Conservation (phyloP, 1,140 invertebrate species). For the Zaprionus capensis region DNA sequence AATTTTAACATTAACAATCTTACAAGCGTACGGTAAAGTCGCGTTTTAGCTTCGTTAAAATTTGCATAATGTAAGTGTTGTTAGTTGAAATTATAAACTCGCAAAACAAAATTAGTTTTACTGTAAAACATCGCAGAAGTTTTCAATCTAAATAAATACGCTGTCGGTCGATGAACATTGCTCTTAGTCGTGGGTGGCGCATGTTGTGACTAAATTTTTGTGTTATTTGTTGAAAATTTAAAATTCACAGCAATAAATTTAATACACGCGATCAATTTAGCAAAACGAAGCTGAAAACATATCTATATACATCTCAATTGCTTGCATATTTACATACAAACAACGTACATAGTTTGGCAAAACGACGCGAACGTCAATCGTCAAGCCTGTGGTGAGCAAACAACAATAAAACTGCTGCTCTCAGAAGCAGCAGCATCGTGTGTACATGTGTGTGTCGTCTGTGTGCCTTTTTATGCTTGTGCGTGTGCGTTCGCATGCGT, state of each 20-base stretch:
- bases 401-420: slow-evolving; percentile 34
- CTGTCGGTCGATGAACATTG: background rate
- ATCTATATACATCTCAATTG: background rate
- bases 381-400: slow-evolving; percentile 14
- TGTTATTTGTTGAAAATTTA: background rate
- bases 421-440: slow-evolving; percentile 40
- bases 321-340: background rate
- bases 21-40: slow-evolving; percentile 44
- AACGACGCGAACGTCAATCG: slow-evolving; percentile 24
- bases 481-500: slow-evolving; percentile 24
- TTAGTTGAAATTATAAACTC: background rate
- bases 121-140: background rate
- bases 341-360: slow-evolving; percentile 17
- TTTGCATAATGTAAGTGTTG: slow-evolving; percentile 28
- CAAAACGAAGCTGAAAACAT: slow-evolving; percentile 9
- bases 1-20: slow-evolving; percentile 41
- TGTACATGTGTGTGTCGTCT: slow-evolving; percentile 38
- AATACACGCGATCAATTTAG: slow-evolving; percentile 1
- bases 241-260: slow-evolving; percentile 15
- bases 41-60: slow-evolving; percentile 38
- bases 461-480: slow-evolving; percentile 32
- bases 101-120: background rate
- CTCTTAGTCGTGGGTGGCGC: slow-evolving; percentile 22
- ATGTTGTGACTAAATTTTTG: slow-evolving; percentile 11
- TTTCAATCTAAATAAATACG: background rate